Evolutionary conservation across 2,888 invertebrate species (phyloP), one percentile per base, ranked within the genome.

Genomic region (Hirtodrosophila alboralis): DNA sequence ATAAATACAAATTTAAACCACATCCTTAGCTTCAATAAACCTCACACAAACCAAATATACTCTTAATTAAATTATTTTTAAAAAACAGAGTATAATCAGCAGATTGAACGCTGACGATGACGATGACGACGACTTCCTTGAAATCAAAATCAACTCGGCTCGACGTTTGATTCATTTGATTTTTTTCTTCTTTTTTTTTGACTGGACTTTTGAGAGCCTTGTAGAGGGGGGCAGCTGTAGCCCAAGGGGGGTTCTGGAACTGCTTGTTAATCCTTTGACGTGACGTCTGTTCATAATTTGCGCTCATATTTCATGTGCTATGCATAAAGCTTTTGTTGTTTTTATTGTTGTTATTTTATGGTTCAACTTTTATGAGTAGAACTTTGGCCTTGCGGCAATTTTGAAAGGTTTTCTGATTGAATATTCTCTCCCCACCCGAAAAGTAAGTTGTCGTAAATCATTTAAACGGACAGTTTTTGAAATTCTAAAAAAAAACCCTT

Each of bases 181-280:
- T 63, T 26, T 45, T 47, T 51, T n/a, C n/a, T n/a, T n/a, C n/a
- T n/a, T n/a, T n/a, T n/a, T n/a, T n/a, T n/a, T n/a, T n/a, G n/a
- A n/a, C n/a, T n/a, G 31, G 58, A 30, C 37, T 36, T 47, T 48
- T 67, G 41, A 43, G 48, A 27, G 31, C 10, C n/a, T n/a, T n/a
- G n/a, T n/a, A 5, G 3, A n/a, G 7, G 13, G 33, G 18, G 28
- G 7, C 5, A n/a, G 13, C 4, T 8, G 33, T 16, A 21, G 12
- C 9, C n/a, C n/a, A n/a, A n/a, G n/a, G n/a, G 44, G 8, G 5
- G 16, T 31, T 8, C 14, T 31, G 28, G 7, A 36, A 27, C 26
- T 10, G 68, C 84, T 83, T 81, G 85, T 81, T 83, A 83, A 83
- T 86, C 86, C 86, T 86, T 81, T 86, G 84, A 84, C 84, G 78